Evolutionary conservation across 2,888 invertebrate genomes (phyloP).

Genomic region (Plemyria rubiginata): DNA sequence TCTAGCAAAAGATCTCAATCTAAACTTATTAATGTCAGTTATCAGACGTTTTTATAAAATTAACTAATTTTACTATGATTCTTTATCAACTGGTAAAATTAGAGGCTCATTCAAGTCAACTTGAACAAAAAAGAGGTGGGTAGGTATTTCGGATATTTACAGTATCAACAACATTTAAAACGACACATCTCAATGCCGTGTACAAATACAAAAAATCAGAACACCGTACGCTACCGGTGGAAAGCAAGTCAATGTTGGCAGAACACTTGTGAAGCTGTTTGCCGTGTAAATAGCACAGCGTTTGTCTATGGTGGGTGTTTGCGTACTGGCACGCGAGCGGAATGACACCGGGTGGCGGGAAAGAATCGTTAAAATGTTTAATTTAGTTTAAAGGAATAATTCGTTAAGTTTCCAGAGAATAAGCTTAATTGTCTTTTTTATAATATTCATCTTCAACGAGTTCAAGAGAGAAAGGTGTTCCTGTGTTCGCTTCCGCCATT

Average conservation of each 20-base stretch:
- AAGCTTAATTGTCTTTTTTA: no score
- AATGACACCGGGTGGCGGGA: slow-evolving; percentile 48
- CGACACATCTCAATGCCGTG: slow-evolving; percentile 37
- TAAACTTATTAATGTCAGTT: no score
- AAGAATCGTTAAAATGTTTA: slow-evolving; percentile 32
- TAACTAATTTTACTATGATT: not conserved
- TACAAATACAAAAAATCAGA: slow-evolving; percentile 39
- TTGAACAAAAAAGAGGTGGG: not conserved
- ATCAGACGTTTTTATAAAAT: no score
- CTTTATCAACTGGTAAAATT: not conserved
- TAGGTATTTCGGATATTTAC: slow-evolving; percentile 16
- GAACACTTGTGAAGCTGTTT: slow-evolving; percentile 45
- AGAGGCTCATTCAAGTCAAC: not conserved
- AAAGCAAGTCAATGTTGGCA: slow-evolving; percentile 44
- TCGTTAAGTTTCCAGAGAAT: not conserved
- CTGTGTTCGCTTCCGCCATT: no score
- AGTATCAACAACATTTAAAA: slow-evolving; percentile 29
- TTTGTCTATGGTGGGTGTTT: slow-evolving; percentile 48
- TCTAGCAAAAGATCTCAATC: no score
- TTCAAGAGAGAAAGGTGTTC: no score
- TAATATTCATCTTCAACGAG: no score
- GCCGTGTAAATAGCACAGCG: slow-evolving; percentile 30
- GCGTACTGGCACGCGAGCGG: slow-evolving; percentile 53
- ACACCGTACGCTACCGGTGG: slow-evolving; percentile 41
- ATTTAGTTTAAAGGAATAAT: not conserved